Evolutionary conservation across 2,113 vertebrate genomes (phyloP).

Genomic region (Aegithalos caudatus): DNA sequence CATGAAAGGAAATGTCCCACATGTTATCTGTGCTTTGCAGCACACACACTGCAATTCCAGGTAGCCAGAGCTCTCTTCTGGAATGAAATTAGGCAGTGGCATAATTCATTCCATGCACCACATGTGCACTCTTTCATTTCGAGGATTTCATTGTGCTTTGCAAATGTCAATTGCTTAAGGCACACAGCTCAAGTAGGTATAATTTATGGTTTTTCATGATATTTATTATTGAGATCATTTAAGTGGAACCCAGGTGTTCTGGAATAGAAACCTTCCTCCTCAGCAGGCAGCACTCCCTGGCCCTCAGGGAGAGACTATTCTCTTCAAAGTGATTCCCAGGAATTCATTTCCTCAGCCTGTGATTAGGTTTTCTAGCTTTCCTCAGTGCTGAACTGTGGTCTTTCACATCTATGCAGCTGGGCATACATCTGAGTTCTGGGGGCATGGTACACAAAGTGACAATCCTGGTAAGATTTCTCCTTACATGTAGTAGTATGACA

Average conservation of each 20-base stretch:
- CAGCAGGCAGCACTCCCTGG: neutral
- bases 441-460: neutral
- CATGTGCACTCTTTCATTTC: neutral
- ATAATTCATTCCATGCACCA: slow-evolving; percentile 4
- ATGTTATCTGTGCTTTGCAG: neutral
- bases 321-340: slow-evolving; percentile 46
- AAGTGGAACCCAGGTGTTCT: slow-evolving; percentile 45
- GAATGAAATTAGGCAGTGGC: neutral
- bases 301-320: neutral
- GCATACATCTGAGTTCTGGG: neutral
- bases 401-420: neutral
- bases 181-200: slow-evolving; percentile 1
- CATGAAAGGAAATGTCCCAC: neutral
- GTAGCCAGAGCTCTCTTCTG: neutral
- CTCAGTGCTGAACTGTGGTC: neutral
- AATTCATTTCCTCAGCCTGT: slow-evolving; percentile 37
- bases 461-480: neutral
- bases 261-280: neutral
- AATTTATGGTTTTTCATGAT: slow-evolving; percentile 11
- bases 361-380: neutral
- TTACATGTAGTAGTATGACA: neutral
- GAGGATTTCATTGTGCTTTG: neutral
- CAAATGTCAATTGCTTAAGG: slow-evolving; percentile 43
- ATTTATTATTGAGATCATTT: neutral
- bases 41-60: neutral